Evolutionary conservation across 2,797 vertebrate species (phyloP).

Genomic region (Notoglanidium macrostoma): DNA sequence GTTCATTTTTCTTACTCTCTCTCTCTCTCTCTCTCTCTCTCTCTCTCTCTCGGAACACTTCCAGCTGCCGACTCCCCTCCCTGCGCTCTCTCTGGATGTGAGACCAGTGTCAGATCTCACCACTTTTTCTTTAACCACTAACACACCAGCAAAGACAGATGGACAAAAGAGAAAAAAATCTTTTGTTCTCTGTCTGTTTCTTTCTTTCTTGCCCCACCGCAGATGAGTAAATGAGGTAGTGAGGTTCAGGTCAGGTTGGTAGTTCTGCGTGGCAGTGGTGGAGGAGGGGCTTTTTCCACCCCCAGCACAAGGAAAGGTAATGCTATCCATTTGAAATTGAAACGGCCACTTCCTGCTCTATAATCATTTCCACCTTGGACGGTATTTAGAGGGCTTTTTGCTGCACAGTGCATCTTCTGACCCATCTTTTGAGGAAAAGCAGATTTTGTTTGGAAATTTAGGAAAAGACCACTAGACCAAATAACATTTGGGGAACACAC

Average conservation of each 20-base stretch:
- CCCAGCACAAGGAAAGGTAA: constrained; percentile 53
- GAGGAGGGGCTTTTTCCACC: constrained; percentile 58
- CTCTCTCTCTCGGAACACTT: constrained; percentile 44
- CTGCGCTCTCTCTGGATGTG: constrained; percentile 30
- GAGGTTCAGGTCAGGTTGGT: constrained; percentile 41
- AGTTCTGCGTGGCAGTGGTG: constrained; percentile 48
- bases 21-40: constrained; percentile 39
- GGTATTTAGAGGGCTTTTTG: constrained; percentile 47
- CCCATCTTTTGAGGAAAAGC: constrained; percentile 18
- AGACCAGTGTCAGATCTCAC: constrained; percentile 34
- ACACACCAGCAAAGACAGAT: constrained; percentile 30
- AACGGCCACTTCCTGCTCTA: constrained; percentile 66
- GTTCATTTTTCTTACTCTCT: constrained; percentile 4
- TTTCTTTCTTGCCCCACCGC: constrained; percentile 35
- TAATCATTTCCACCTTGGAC: constrained; percentile 67
- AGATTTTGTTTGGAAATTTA: constrained; percentile 21
- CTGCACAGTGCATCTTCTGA: constrained; percentile 45
- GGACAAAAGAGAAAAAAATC: constrained; percentile 20
- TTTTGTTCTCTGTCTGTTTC: constrained; percentile 24
- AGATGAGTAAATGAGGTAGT: constrained; percentile 39
- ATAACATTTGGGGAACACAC: neutral
- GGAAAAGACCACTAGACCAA: neutral
- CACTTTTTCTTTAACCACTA: constrained; percentile 41
- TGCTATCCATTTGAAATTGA: constrained; percentile 70
- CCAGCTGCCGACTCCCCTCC: constrained; percentile 36